Conservation (phyloP, 2,888 invertebrate genomes). For the Parapristionchus giblindavisi region DNA sequence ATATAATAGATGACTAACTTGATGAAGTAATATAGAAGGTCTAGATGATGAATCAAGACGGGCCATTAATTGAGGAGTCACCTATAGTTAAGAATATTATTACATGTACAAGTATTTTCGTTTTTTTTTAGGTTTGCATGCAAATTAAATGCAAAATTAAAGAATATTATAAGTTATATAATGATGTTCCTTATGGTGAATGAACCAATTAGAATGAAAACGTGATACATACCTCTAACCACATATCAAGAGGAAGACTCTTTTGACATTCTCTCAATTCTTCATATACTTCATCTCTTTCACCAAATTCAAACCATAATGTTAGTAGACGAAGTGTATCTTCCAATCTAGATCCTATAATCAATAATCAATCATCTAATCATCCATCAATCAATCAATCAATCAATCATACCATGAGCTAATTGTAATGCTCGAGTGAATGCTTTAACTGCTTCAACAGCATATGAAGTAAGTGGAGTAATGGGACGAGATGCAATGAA, state of each 20-base stretch:
- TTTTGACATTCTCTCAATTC: slow-evolving; percentile 90
- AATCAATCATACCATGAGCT: slow-evolving; percentile 12
- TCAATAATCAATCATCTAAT: too few species aligned
- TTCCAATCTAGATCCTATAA: slow-evolving; percentile 79
- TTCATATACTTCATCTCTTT: slow-evolving; percentile 90
- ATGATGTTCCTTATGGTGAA: too few species aligned
- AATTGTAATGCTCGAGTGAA: slow-evolving; percentile 20
- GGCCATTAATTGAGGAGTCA: slow-evolving; percentile 97
- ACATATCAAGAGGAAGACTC: slow-evolving; percentile 93
- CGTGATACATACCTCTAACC: slow-evolving; percentile 80
- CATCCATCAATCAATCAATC: too few species aligned
- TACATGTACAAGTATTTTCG: not conserved
- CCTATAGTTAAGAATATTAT: slow-evolving; percentile 30
- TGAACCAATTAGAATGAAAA: too few species aligned
- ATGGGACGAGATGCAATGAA: too few species aligned
- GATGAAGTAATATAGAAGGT: slow-evolving; percentile 87
- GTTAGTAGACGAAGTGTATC: slow-evolving; percentile 92
- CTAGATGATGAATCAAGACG: slow-evolving; percentile 89
- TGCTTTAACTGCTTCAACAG: slow-evolving; percentile 18
- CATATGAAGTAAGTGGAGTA: not conserved
- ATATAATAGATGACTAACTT: slow-evolving; percentile 73
- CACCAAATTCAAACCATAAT: slow-evolving; percentile 90
- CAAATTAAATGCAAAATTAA: too few species aligned
- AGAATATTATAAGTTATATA: too few species aligned
- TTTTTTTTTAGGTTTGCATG: not conserved